Evolutionary conservation across 1,140 invertebrate genomes (phyloP).

Genomic region (Dendroctonus ponderosae): DNA sequence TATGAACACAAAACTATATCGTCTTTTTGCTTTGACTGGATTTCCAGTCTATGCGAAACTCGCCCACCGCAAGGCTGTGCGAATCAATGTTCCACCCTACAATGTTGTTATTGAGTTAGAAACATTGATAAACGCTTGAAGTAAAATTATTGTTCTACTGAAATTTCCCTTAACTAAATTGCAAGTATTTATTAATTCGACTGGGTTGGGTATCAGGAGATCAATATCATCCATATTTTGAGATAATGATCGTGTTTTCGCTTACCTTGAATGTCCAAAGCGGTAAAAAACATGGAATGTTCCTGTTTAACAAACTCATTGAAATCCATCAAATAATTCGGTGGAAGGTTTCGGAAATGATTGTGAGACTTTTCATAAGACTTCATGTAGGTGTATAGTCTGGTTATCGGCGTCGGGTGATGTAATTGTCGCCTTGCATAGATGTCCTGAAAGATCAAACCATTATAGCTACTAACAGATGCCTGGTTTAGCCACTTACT

Average conservation of each 20-base stretch:
- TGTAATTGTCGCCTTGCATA: slow-evolving; percentile 44
- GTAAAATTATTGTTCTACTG: neutral
- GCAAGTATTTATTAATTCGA: too few relatives aligned
- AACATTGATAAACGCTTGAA: neutral
- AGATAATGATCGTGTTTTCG: slow-evolving; percentile 1
- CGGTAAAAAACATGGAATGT: slow-evolving; percentile 46
- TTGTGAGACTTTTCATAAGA: slow-evolving; percentile 36
- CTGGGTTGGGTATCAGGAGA: too few relatives aligned
- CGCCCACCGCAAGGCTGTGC: slow-evolving; percentile 55
- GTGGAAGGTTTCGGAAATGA: slow-evolving; percentile 50
- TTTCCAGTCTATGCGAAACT: slow-evolving; percentile 48
- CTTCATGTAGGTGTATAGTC: slow-evolving; percentile 44
- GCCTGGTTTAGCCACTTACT: slow-evolving; percentile 32
- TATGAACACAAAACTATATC: neutral
- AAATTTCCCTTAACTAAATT: too few relatives aligned
- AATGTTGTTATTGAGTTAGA: slow-evolving; percentile 29
- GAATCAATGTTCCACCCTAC: slow-evolving; percentile 55
- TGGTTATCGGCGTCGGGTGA: slow-evolving; percentile 42
- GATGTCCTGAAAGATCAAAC: slow-evolving; percentile 37
- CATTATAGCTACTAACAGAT: neutral
- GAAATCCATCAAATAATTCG: slow-evolving; percentile 49
- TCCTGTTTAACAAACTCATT: slow-evolving; percentile 50
- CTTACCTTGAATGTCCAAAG: slow-evolving; percentile 54
- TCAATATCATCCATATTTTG: too few relatives aligned
- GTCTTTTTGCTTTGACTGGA: slow-evolving; percentile 26